phyloP scores from a whole-genome alignment of 1,140 invertebrate genomes.

The Nautilus pompilius region DNA sequence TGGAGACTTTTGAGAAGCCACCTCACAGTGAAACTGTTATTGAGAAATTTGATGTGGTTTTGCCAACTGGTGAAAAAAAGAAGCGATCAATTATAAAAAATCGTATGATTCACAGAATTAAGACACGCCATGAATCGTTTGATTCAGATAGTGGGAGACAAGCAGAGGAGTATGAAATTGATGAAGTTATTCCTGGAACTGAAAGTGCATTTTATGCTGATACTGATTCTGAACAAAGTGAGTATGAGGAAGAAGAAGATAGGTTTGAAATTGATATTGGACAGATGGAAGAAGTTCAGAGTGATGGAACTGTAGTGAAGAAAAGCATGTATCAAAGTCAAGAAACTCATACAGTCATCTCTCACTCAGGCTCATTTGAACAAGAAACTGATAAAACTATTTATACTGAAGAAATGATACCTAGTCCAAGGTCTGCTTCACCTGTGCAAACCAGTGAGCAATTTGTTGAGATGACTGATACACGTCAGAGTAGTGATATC shows the following conservation, averaged over 20 bases:
- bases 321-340: constrained; percentile 27
- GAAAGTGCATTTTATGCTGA: constrained; percentile 34
- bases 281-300: constrained; percentile 34
- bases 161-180: constrained; percentile 36
- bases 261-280: constrained; percentile 18
- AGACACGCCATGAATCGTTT: constrained; percentile 35
- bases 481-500: too few relatives aligned
- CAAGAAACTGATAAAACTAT: constrained; percentile 9
- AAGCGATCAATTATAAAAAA: constrained; percentile 34
- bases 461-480: too few relatives aligned
- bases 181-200: constrained; percentile 45
- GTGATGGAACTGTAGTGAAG: constrained; percentile 38
- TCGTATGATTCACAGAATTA: constrained; percentile 38
- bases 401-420: constrained; percentile 20
- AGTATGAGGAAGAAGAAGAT: constrained; percentile 19
- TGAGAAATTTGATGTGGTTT: constrained; percentile 42
- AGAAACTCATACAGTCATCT: constrained; percentile 16
- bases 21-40: constrained; percentile 38
- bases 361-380: constrained; percentile 26
- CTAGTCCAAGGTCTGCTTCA: constrained; percentile 20
- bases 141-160: constrained; percentile 24
- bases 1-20: constrained; percentile 46
- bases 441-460: constrained; percentile 9
- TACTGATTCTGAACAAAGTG: constrained; percentile 11
- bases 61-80: constrained; percentile 47